Base-by-base conservation (phyloP, 2,888 invertebrate species). In the Melolontha melolontha region DNA sequence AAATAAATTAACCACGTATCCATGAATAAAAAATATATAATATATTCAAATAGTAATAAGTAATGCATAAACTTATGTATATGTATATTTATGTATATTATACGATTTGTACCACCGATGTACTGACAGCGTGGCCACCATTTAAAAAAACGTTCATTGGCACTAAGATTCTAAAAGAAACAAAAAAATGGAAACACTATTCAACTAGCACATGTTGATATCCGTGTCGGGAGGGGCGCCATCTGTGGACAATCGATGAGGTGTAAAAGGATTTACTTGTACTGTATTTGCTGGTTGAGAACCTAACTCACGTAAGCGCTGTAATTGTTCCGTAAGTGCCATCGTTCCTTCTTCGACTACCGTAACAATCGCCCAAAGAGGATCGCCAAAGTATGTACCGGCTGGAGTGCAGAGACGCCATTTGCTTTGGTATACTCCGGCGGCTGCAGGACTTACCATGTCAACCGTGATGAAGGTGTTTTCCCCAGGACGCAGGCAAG, bases 331-430 rank as follows among this genome's bases (percentile, higher is more conserved):
- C 67, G 93, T 93, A 68, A 94, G 85, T 64, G 91, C 92, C 82
- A 94, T 86, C 41, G 94, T 90, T 74, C 93, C 93, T 79, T 90
- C 90, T 77, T 93, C 92, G 71, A 91, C 92, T 41, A 95, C 95
- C 51, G 89, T 90, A 59, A 95, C 85, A 79, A 94, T 92, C 71
- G 91, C 90, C 92, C 92, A 93, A 79, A 95, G 89, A 66, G 91
- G 88, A 83, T 95, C 94, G 83, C 98, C 98, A 87, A 97, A 96
- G 83, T 92, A 94, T 76, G 92, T 89, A 70, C 96, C 96, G 77
- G 91, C 91, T 44, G 93, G 88, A 67, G 95, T 95, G 78, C 92
- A 91, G 86, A 97, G 88, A 79, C 96, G 90, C 92, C 97, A 98
- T 85, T 94, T 92, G 74, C 94, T 94, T 82, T 92, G 90, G 82